A percentile compares a stretch with the other conserved stretches of the same genome.
These are phyloP conservation scores for Netelia virgata DNA, from an alignment of 2,888 invertebrate genomes.

Conservation along the genomic window DNA sequence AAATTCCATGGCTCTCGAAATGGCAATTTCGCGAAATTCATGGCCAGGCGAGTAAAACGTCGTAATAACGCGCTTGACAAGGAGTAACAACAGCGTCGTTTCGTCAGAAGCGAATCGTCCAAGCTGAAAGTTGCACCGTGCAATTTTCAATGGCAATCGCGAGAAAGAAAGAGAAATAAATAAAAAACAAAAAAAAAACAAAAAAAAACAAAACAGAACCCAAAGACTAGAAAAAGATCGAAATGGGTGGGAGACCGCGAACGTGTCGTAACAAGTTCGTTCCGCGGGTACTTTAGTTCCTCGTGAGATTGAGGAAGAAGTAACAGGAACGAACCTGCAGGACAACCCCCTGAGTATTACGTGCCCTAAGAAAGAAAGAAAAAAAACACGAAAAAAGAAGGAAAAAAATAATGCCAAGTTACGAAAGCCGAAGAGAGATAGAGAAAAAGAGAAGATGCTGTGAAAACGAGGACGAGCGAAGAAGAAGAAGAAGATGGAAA, in stretches of 20 bases:
- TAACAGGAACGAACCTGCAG: conserved; percentile 66
- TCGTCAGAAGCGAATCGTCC: not conserved
- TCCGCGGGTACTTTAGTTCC: conserved; percentile 50
- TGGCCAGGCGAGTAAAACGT: not conserved
- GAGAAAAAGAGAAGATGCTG: conserved; percentile 52
- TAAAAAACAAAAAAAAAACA: too few species aligned
- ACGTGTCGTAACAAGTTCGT: conserved; percentile 77
- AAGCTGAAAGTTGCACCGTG: not conserved
- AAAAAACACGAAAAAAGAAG: conserved; percentile 30
- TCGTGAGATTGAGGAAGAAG: conserved; percentile 57
- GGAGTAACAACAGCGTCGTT: not conserved
- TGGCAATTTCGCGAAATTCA: not conserved
- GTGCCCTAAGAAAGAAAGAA: conserved; percentile 12
- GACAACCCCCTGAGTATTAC: conserved; percentile 55
- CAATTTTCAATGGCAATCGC: conserved; percentile 57
- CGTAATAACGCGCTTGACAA: conserved; percentile 3
- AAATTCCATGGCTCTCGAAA: not conserved
- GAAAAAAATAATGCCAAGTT: conserved; percentile 31
- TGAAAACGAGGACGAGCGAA: conserved; percentile 36
- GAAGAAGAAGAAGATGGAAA: conserved; percentile 2
- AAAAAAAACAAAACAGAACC: conserved; percentile 6
- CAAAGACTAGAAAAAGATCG: conserved; percentile 11
- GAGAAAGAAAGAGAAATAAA: not conserved
- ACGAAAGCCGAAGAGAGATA: conserved; percentile 57
- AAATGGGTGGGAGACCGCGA: conserved; percentile 52